Evolutionary conservation across 2,888 invertebrate species (phyloP).

Genomic region (Diaphora mendica): DNA sequence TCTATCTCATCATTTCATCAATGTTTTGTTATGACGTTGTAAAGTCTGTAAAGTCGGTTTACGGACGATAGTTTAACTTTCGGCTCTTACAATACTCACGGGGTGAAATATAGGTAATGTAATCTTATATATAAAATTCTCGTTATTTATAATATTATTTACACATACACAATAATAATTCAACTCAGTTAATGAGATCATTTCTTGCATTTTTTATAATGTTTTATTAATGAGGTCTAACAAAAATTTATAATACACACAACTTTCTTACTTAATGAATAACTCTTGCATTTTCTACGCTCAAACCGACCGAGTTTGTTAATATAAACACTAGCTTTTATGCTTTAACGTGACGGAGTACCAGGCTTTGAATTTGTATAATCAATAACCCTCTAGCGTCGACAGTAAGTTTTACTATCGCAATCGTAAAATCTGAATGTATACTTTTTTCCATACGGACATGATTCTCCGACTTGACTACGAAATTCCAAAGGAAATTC

Average conservation of each 20-base stretch:
- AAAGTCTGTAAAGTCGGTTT: no score
- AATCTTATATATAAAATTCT: no score
- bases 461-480: background rate
- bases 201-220: no score
- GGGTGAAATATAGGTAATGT: no score
- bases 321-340: background rate
- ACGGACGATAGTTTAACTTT: no score
- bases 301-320: background rate
- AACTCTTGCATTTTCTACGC: background rate
- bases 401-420: background rate
- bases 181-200: no score
- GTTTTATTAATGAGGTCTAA: no score
- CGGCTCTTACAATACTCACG: no score
- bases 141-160: no score
- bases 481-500: conserved; percentile 10
- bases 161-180: no score
- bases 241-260: background rate
- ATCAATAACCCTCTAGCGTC: background rate
- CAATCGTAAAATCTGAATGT: background rate
- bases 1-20: no score
- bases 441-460: background rate
- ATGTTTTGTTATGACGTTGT: no score
- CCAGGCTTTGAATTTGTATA: background rate
- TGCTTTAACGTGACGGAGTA: background rate
- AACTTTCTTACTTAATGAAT: background rate